Evolutionary conservation across 2,113 vertebrate species (phyloP).

Genomic region (Pampusana beccarii): DNA sequence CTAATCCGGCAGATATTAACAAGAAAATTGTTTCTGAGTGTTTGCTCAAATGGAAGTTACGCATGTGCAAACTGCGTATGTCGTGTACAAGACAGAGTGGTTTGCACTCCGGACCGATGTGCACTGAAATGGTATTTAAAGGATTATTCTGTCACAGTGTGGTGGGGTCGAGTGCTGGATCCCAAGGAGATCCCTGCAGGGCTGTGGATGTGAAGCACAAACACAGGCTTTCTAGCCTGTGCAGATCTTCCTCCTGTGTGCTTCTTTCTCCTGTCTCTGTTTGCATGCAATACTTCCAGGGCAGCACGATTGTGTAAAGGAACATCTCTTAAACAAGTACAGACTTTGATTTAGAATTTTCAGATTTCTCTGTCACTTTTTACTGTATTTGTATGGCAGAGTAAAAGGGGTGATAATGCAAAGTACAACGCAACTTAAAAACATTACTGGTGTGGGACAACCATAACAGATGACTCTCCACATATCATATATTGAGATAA

Average conservation of each 20-base stretch:
- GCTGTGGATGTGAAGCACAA: not conserved
- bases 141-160: not conserved
- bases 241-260: not conserved
- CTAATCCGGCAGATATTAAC: not conserved
- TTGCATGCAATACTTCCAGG: rapidly evolving
- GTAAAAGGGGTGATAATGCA: not conserved
- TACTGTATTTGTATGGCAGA: not conserved
- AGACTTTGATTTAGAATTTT: rapidly evolving
- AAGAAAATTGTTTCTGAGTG: not conserved
- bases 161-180: not conserved
- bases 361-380: not conserved
- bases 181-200: not conserved
- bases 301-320: not conserved
- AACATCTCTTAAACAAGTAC: not conserved
- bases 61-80: rapidly evolving
- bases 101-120: rapidly evolving
- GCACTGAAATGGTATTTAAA: not conserved
- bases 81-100: not conserved
- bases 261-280: not conserved
- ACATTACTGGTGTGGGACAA: not conserved
- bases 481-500: not conserved
- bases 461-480: not conserved
- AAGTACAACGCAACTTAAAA: not conserved
- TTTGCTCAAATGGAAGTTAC: not conserved
- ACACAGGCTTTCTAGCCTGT: not conserved